Base-by-base conservation (phyloP, 2,797 vertebrate species). In the Erethizon dorsatum region DNA sequence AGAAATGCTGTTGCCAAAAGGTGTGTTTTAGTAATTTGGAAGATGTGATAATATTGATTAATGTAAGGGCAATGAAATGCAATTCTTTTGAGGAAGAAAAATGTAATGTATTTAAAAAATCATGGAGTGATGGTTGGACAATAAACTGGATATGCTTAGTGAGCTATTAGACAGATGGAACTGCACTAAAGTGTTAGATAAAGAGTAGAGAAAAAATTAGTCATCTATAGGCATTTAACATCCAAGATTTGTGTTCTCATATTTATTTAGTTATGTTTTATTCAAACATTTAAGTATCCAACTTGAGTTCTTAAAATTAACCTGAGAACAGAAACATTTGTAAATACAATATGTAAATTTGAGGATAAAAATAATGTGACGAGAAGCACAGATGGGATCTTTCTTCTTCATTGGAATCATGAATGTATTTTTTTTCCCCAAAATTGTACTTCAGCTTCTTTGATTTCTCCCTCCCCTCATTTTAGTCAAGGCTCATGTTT, bases 321-420 rank as follows among this genome's bases (percentile, higher is more conserved):
- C 93, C 93, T 95, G 96, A 96, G 98, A 98, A 97, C 91, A 97
- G 97, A 98, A 98, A 98, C 97, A 98, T 98, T 98, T 97, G 97
- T 98, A 98, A 98, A 98, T 95, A 97, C 94, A 96, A 87, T 96
- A 97, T 98, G 97, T 96, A 97, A 97, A 98, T 98, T 89, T 95
- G 85, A 96, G 83, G 45, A 86, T 94, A 97, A 96, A 97, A 97
- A 98, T 96, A 98, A 97, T 82, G 75, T 96, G 90, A 88, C 78
- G 91, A 97, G 90, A 97, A 92, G 94, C 95, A 97, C 97, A 98
- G 97, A 98, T 98, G 98, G 96, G 11, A 88, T 96, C 56, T 83
- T 91, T 96, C 56, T 83, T 91, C 54, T 96, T 91, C 65, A 94
- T 13, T 95, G 52, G 50, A 94, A 88, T 95, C 45, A 91, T 87